Evolutionary conservation across 2,888 invertebrate genomes (phyloP).

Genomic region (Anoplius nigerrimus): DNA sequence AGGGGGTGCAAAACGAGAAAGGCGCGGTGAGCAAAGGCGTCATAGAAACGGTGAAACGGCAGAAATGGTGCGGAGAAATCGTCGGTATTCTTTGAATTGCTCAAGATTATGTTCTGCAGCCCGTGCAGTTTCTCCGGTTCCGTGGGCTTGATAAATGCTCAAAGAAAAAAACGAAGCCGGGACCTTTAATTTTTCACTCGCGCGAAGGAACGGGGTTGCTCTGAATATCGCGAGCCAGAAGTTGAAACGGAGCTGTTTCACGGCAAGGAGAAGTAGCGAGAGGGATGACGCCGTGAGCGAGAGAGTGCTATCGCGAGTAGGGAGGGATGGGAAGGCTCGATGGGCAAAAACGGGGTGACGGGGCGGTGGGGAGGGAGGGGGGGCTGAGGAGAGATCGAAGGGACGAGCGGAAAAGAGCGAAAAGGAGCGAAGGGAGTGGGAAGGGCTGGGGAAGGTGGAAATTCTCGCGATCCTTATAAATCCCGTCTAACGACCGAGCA

Average conservation of each 20-base stretch:
- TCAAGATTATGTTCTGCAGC: constrained; percentile 69
- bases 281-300: background rate
- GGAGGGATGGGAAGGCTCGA: too few species aligned
- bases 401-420: background rate
- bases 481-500: constrained; percentile 51
- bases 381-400: background rate
- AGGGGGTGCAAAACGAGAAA: background rate
- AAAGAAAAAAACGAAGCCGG: constrained; percentile 55
- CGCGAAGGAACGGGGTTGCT: constrained; percentile 33
- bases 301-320: background rate
- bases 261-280: constrained; percentile 18
- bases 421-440: constrained; percentile 15
- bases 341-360: too few species aligned
- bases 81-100: constrained; percentile 65
- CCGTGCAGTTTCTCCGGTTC: constrained; percentile 62
- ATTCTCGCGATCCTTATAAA: constrained; percentile 50
- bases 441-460: constrained; percentile 19
- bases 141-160: constrained; percentile 65
- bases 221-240: constrained; percentile 39
- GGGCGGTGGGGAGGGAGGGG: background rate
- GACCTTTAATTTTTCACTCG: constrained; percentile 65
- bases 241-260: too few species aligned
- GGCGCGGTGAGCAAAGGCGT: constrained; percentile 14
- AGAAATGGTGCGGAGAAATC: constrained; percentile 46
- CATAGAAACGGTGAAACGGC: constrained; percentile 41